Conservation (phyloP, 2,113 vertebrate genomes). For the Morone chrysops region DNA sequence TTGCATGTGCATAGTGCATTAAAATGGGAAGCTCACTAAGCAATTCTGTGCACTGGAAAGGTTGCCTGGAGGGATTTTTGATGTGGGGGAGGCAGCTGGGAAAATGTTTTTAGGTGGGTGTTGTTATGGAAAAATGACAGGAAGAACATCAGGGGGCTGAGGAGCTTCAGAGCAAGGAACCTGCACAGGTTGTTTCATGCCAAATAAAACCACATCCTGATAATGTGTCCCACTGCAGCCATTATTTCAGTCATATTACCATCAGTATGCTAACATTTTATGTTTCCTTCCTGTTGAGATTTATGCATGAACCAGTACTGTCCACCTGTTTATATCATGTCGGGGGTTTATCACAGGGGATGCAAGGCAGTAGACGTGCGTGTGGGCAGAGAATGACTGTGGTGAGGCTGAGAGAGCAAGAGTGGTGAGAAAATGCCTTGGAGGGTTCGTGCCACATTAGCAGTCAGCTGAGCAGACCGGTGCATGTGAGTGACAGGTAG, state of each 20-base stretch:
- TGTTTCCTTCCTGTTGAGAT: constrained; percentile 47
- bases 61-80: constrained; percentile 60
- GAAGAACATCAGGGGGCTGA: constrained; percentile 62
- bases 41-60: constrained; percentile 39
- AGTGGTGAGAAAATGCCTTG: constrained; percentile 28
- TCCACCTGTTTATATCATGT: constrained; percentile 57
- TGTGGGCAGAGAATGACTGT: constrained; percentile 16
- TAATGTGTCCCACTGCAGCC: constrained; percentile 30
- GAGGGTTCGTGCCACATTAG: constrained; percentile 66
- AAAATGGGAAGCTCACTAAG: constrained; percentile 44
- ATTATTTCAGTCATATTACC: constrained; percentile 39
- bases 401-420: constrained; percentile 3
- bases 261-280: constrained; percentile 25
- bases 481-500: constrained; percentile 65
- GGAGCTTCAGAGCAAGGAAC: constrained; percentile 43
- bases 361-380: background rate
- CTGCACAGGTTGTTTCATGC: constrained; percentile 46
- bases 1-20: constrained; percentile 59
- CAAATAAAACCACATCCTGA: constrained; percentile 71
- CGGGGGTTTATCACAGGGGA: constrained; percentile 6
- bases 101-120: constrained; percentile 66
- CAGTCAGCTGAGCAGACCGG: constrained; percentile 62
- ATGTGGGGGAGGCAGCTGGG: constrained; percentile 56
- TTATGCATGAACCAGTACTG: constrained; percentile 32
- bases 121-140: constrained; percentile 67